phyloP scores from a whole-genome alignment of 2,888 invertebrate species.

The Drepana falcataria region DNA sequence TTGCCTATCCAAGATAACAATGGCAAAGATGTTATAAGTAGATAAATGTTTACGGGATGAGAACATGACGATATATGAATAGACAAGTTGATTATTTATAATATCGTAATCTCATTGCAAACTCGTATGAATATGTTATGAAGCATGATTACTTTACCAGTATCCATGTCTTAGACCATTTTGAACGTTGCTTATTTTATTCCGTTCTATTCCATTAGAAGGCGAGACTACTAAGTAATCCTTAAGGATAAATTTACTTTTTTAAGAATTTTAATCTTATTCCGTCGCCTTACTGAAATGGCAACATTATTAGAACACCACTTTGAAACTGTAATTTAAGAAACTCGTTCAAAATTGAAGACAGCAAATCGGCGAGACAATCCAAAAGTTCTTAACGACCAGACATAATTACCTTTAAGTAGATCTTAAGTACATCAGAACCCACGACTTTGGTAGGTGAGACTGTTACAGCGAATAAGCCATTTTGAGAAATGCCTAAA shows the following conservation, averaged over 20 bases:
- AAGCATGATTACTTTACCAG: too few relatives aligned
- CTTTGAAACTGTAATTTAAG: constrained; percentile 30
- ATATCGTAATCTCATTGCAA: too few relatives aligned
- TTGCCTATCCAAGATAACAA: too few relatives aligned
- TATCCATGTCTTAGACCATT: too few relatives aligned
- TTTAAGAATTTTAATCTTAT: too few relatives aligned
- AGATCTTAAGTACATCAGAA: constrained; percentile 54
- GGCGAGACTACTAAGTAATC: background rate
- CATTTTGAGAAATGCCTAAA: constrained; percentile 20
- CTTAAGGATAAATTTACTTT: background rate
- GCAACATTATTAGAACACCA: constrained; percentile 20
- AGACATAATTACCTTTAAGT: constrained; percentile 53
- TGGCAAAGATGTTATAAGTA: too few relatives aligned
- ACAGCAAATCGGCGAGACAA: constrained; percentile 41
- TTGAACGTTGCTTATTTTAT: too few relatives aligned
- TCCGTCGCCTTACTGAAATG: background rate
- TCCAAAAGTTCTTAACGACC: constrained; percentile 59
- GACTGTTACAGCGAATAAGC: constrained; percentile 36
- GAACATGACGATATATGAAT: too few relatives aligned
- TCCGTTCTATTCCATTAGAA: too few relatives aligned
- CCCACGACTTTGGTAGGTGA: constrained; percentile 45
- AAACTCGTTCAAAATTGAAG: constrained; percentile 22
- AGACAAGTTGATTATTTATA: too few relatives aligned
- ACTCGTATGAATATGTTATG: too few relatives aligned
- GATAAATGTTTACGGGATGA: too few relatives aligned